These are phyloP conservation scores for Platyscapa corneri DNA, from an alignment of 1,140 invertebrate species.

Conservation along the genomic window DNA sequence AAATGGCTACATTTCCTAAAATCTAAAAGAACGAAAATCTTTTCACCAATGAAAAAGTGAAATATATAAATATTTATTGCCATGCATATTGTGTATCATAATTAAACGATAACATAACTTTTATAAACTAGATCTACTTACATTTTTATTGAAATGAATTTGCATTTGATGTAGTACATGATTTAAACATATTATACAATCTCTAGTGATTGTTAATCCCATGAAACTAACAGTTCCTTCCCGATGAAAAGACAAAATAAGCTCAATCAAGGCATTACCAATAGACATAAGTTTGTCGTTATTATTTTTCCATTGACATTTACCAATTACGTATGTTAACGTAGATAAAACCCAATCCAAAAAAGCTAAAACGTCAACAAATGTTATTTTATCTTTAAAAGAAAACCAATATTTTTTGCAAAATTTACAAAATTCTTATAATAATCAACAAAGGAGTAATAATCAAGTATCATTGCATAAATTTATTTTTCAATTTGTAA, in stretches of 20 bases:
- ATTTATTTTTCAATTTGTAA: background rate
- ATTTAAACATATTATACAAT: constrained; percentile 75
- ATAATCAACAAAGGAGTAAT: background rate
- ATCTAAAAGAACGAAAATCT: too few relatives aligned
- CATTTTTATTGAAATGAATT: constrained; percentile 68
- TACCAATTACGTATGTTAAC: constrained; percentile 73
- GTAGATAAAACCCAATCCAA: constrained; percentile 74
- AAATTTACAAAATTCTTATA: background rate
- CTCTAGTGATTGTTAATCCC: constrained; percentile 76
- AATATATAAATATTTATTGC: background rate
- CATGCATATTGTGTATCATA: background rate
- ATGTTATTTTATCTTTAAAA: background rate
- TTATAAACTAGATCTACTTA: constrained; percentile 53
- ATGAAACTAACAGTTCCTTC: constrained; percentile 74
- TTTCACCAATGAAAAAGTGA: too few relatives aligned
- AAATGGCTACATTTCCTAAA: too few relatives aligned
- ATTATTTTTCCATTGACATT: constrained; percentile 70
- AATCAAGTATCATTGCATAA: background rate
- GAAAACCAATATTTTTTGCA: background rate
- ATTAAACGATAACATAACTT: background rate
- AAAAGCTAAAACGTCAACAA: constrained; percentile 67
- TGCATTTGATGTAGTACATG: constrained; percentile 75
- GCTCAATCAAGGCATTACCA: constrained; percentile 69
- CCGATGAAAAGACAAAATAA: constrained; percentile 75
- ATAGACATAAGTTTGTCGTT: constrained; percentile 62